Evolutionary conservation across 35 echinoderm and acorn worm genomes (phyloP).

Genomic region (Acanthaster planci): DNA sequence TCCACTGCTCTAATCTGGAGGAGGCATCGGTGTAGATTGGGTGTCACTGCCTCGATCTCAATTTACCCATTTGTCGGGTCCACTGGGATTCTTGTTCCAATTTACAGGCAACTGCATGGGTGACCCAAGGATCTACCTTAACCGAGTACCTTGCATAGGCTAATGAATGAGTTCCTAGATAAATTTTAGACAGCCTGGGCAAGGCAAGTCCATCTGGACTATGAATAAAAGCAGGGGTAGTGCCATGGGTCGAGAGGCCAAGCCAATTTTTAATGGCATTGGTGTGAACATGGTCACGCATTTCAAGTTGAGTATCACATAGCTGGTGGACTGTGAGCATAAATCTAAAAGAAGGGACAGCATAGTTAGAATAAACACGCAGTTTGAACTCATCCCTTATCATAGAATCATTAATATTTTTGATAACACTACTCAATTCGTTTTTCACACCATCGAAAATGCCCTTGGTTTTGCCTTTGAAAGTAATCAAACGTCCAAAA

Average conservation of each 20-base stretch:
- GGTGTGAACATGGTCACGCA: too few relatives aligned
- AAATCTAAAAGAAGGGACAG: conserved; percentile 33
- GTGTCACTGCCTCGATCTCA: neutral
- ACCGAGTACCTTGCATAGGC: conserved; percentile 39
- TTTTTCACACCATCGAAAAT: conserved; percentile 11
- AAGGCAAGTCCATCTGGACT: too few relatives aligned
- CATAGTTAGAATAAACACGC: conserved; percentile 29
- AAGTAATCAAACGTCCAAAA: conserved; percentile 20
- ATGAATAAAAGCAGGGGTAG: conserved; percentile 20
- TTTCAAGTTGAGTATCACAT: too few relatives aligned
- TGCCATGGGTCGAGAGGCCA: conserved; percentile 25
- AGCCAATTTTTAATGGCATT: conserved; percentile 36
- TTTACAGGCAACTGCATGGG: conserved; percentile 25
- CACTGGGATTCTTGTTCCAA: conserved; percentile 35
- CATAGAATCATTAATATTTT: conserved; percentile 17
- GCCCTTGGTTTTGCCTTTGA: conserved; percentile 17
- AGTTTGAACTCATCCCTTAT: conserved; percentile 44
- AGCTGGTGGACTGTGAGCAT: conserved; percentile 55
- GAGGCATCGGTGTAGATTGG: neutral
- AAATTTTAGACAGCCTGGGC: conserved; percentile 37
- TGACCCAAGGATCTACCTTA: conserved; percentile 17
- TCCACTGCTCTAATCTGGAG: neutral
- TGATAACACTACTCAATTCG: neutral
- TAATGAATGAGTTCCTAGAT: conserved; percentile 37
- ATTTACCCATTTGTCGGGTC: conserved; percentile 19